Percentiles rank a stretch among this genome's conserved stretches.
These are phyloP conservation scores for Lamproptera curius DNA, from an alignment of 2,888 invertebrate genomes.

Conservation along the genomic window DNA sequence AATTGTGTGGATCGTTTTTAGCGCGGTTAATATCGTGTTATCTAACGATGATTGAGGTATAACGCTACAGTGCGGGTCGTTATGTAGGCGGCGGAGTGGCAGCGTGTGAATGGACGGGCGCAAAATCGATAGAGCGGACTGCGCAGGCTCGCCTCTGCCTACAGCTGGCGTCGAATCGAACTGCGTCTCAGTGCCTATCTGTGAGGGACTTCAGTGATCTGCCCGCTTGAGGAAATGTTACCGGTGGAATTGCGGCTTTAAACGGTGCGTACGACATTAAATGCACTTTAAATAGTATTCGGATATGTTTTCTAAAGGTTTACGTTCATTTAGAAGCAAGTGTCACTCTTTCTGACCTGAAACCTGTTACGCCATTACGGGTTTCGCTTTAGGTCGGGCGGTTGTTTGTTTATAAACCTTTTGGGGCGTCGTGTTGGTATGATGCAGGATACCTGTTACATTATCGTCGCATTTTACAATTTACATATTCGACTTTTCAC, in stretches of 20 bases:
- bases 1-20: conserved; percentile 46
- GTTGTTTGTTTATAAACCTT: conserved; percentile 51
- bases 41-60: conserved; percentile 69
- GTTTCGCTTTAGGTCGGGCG: conserved; percentile 39
- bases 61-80: conserved; percentile 49
- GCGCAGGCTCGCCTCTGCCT: conserved; percentile 56
- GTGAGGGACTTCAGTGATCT: conserved; percentile 51
- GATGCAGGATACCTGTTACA: not conserved
- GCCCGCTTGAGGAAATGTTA: conserved; percentile 52
- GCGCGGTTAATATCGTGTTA: conserved; percentile 62
- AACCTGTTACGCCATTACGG: conserved; percentile 61
- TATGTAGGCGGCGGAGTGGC: conserved; percentile 66
- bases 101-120: conserved; percentile 63
- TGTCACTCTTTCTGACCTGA: conserved; percentile 21
- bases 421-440: conserved; percentile 1
- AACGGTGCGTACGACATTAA: conserved; percentile 55
- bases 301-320: not conserved
- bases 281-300: not conserved
- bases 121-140: conserved; percentile 68
- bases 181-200: conserved; percentile 49
- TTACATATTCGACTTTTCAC: no score
- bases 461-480: not conserved
- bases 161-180: conserved; percentile 58
- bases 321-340: no score
- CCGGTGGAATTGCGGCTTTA: conserved; percentile 50